Base-by-base conservation (phyloP, 2,888 invertebrate genomes). In the Chymomyza caudatula region DNA sequence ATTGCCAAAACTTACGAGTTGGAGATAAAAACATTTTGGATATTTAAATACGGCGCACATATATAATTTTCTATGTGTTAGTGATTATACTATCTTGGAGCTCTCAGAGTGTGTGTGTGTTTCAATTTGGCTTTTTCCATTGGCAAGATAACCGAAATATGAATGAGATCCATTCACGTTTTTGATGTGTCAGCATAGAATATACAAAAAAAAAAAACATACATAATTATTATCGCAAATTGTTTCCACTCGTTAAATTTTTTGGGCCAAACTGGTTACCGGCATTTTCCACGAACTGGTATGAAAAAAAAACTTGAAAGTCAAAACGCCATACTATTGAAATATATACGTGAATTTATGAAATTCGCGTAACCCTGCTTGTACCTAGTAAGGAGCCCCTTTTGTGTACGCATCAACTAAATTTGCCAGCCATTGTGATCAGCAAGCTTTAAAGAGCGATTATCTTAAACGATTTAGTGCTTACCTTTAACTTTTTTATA, bases 111-210 rank as follows among this genome's bases (percentile, higher is more conserved):
- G 49, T 55, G 61, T 20, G 47, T 55, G 62, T 56, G 49, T 67
- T 60, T 60, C 47, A 54, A 51, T 42, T 68, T 23, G 86, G 83
- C 79, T 86, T 86, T 80, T 80, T 80, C 83, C 80, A 85, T 86
- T 85, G 65, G 70, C 63, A 49, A 75, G 63, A 76, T 67, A 78
- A 63, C 66, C 64, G 53, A 81, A 69, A 67, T 67, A 68, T 80
- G 83, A 80, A 80, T 86, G 74, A 68, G 62, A 49, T 71, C 63
- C 85, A 85, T 80, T 80, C 87, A 85, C 76, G 61, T 68, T 54
- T 71, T 64, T 63, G 6, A n/a, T 60, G 54, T 56, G 44, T 56
- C 61, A 63, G 62, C 59, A 25, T 59, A 60, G 47, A 57, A 59
- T 22, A 44, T 47, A 51, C 19, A 42, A 64, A 51, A 65, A 58